A percentile compares a stretch with the other conserved stretches of the same genome.
Evolutionary conservation across 2,888 invertebrate genomes (phyloP).

Genomic region (Oegoconia quadripuncta): DNA sequence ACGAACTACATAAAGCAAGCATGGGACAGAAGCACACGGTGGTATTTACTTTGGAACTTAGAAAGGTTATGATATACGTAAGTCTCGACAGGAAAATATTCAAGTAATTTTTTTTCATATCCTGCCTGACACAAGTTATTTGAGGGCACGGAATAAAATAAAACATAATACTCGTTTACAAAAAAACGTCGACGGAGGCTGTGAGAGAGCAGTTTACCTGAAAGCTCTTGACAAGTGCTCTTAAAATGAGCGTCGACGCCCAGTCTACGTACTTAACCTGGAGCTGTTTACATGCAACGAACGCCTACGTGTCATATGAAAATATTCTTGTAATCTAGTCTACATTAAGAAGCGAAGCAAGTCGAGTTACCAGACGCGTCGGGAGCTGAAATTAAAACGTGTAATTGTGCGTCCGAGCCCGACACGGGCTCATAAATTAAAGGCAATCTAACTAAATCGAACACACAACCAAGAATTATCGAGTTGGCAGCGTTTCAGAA

Average conservation of each 20-base stretch:
- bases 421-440: slow-evolving; percentile 50
- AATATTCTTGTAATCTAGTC: slow-evolving; percentile 11
- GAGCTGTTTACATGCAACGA: slow-evolving; percentile 58
- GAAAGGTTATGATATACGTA: slow-evolving; percentile 40
- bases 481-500: slow-evolving; percentile 69
- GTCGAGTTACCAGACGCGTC: slow-evolving; percentile 17
- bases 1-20: slow-evolving; percentile 47
- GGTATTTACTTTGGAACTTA: slow-evolving; percentile 63
- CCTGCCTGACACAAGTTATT: slow-evolving; percentile 21
- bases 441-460: slow-evolving; percentile 49
- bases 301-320: slow-evolving; percentile 33
- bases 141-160: slow-evolving; percentile 18
- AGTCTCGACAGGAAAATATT: slow-evolving; percentile 37
- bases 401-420: slow-evolving; percentile 37
- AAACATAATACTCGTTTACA: slow-evolving; percentile 51
- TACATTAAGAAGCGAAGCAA: no score
- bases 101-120: slow-evolving; percentile 29
- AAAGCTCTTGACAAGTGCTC: slow-evolving; percentile 55
- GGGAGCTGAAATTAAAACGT: slow-evolving; percentile 26
- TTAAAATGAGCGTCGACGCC: slow-evolving; percentile 52
- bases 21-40: slow-evolving; percentile 56
- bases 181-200: slow-evolving; percentile 50
- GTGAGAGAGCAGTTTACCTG: slow-evolving; percentile 63
- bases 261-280: slow-evolving; percentile 43
- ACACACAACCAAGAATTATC: slow-evolving; percentile 51